phyloP scores from a whole-genome alignment of 1,140 invertebrate genomes.

The Phenacoccus solenopsis region DNA sequence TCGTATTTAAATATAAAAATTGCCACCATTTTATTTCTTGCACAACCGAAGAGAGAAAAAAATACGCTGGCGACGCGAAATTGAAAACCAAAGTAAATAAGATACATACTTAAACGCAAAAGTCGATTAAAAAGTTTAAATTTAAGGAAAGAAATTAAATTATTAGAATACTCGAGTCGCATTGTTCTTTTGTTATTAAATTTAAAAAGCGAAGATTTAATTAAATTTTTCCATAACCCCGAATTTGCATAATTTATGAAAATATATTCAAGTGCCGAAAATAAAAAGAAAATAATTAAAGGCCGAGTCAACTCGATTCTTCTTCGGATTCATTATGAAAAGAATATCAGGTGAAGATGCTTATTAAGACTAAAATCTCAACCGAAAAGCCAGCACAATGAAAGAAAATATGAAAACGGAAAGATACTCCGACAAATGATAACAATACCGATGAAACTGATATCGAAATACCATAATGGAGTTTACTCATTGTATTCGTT shows the following conservation, averaged over 20 bases:
- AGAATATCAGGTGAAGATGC: no score
- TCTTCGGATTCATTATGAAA: background rate
- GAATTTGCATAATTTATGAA: background rate
- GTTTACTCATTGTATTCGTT: no score
- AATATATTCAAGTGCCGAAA: background rate
- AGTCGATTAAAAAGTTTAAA: background rate
- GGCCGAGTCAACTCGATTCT: background rate
- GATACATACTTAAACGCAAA: background rate
- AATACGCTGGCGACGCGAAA: background rate
- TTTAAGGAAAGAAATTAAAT: background rate
- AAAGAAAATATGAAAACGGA: no score
- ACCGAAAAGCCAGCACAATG: no score
- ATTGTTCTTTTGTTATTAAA: background rate
- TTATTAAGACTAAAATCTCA: no score
- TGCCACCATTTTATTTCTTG: no score
- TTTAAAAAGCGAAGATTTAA: background rate
- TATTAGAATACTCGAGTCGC: background rate
- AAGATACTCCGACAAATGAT: no score
- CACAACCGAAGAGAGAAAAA: no score
- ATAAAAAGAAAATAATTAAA: background rate
- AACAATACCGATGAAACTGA: no score
- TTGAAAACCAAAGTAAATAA: slow-evolving; percentile 3
- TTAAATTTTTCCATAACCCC: background rate
- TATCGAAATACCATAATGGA: no score
- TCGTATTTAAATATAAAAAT: no score